These are phyloP conservation scores for Digitonthophagus gazella DNA, from an alignment of 2,888 invertebrate genomes.

Conservation along the genomic window DNA sequence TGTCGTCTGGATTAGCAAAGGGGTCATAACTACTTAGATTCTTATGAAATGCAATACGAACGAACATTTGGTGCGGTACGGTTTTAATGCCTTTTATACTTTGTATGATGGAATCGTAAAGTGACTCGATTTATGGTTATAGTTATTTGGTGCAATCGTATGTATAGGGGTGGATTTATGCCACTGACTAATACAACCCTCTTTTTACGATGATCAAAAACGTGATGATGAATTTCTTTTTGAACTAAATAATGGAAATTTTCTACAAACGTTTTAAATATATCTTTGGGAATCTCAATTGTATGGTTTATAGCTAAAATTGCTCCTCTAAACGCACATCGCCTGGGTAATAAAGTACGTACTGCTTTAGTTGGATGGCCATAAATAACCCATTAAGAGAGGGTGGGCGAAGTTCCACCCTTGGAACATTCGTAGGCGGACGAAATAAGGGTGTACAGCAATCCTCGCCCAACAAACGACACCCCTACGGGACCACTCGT, in stretches of 20 bases:
- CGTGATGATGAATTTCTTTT: too few relatives aligned
- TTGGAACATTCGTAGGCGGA: conserved; percentile 20
- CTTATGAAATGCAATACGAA: not conserved
- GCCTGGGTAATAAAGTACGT: conserved; percentile 41
- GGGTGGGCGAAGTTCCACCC: conserved; percentile 28
- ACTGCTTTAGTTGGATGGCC: conserved; percentile 41
- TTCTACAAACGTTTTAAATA: too few relatives aligned
- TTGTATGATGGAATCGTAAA: not conserved
- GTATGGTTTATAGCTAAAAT: conserved; percentile 17
- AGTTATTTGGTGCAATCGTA: not conserved
- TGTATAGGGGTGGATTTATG: conserved; percentile 13
- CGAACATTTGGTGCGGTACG: not conserved
- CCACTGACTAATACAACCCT: too few relatives aligned
- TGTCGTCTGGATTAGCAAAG: not conserved
- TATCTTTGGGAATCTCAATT: not conserved
- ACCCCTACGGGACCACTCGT: conserved; percentile 42
- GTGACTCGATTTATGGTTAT: not conserved
- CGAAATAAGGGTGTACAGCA: conserved; percentile 5
- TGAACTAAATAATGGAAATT: too few relatives aligned
- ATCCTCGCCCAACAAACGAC: conserved; percentile 36
- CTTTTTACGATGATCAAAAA: too few relatives aligned
- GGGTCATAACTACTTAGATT: conserved; percentile 8
- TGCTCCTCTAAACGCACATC: conserved; percentile 36
- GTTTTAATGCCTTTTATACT: not conserved
- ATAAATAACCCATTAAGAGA: conserved; percentile 49